These are phyloP conservation scores for Sus scrofa DNA, from an alignment of 2,113 vertebrate genomes.

Conservation along the genomic window T2T-Sscrofa CM000824.6:224279501-224280000, in stretches of 20 bases:
- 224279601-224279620: not conserved
- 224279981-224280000: not conserved
- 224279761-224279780: not conserved
- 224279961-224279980: not conserved
- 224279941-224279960: not conserved
- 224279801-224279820: too few relatives aligned
- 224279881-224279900: not conserved
- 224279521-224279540: not conserved
- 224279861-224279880: not conserved
- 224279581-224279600: not conserved
- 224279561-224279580: too few relatives aligned
- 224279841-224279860: not conserved
- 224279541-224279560: too few relatives aligned
- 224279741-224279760: not conserved
- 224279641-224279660: not conserved
- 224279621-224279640: not conserved
- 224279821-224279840: not conserved
- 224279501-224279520: not conserved
- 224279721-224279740: not conserved
- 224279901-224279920: not conserved
- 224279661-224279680: not conserved
- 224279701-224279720: not conserved
- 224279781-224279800: not conserved
- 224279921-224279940: fast-evolving
- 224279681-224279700: not conserved